Base-by-base conservation (phyloP, 2,888 invertebrate species). In the Eremobia ochroleuca region DNA sequence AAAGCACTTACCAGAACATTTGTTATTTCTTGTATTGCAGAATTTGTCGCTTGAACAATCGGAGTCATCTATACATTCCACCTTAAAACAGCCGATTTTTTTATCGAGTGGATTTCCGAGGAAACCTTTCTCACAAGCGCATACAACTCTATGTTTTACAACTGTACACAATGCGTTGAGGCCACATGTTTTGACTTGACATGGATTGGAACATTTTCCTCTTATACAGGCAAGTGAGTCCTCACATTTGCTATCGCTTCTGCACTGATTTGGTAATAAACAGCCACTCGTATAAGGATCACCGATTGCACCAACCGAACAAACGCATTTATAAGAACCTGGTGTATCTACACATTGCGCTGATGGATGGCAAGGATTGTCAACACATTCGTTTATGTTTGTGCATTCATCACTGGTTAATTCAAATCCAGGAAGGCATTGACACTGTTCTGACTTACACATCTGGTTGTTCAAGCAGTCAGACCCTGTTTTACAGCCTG, bases 341-440 rank as follows among this genome's bases (percentile, higher is more conserved):
- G 98, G 97, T 0, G 97, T 96, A 93, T 99, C 99, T 84, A 98
- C 96, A 92, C 99, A 99, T 70, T 97, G 97, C 2, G 99, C 98
- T 67, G 98, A 97, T 34, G 97, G 97, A 92, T 99, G 99, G 89
- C 99, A 99, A 0, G 98, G 98, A 85, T 96, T 95, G 68, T 97
- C 97, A 74, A 97, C 96, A 91, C 99, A 99, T 95, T 99, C 99
- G 91, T 99, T 97, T 52, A 99, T 97, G 91, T 99, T 99, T 9
- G 97, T 94, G 90, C 99, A 99, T 83, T 98, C 98, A 83, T 97
- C 97, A 1, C 97, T 97, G 4, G 97, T 97, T 81, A 98, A 97
- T 87, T 98, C 97, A 92, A 98, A 99, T 71, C 99, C 99, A 83
- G 97, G 97, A 46, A 97, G 97, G 91, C 99, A 99, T 92, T 98